Evolutionary conservation across 2,113 vertebrate species (phyloP), one percentile per base, ranked within the genome.

Genomic region (Gopherus flavomarginatus): DNA sequence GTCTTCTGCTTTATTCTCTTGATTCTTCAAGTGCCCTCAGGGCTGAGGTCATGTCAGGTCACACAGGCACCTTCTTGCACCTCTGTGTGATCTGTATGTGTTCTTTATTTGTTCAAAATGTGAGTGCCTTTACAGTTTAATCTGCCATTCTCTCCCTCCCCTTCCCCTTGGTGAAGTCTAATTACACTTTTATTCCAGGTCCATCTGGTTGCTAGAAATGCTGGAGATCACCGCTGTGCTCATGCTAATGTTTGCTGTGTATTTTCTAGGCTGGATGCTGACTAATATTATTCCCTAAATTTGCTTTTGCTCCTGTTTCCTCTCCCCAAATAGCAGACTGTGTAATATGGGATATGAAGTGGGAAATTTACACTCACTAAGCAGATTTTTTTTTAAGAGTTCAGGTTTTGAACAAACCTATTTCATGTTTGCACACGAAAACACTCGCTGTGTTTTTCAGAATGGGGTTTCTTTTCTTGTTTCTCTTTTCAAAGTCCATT

Each of bases 171-270:
- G 69, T 88, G 59, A 96, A 94, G 84, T 14, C 94, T 97, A 86
- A 96, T 96, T 93, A 91, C 91, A 97, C n/a, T 97, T 98, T 97
- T 98, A 96, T 98, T 98, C 92, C 97, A 98, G 98, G 98, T 98
- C 96, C 97, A 96, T 96, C 96, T 96, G 96, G 86, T 95, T 97
- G 95, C 94, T 95, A 97, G 96, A 82, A 94, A 93, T 59, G 86
- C 93, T 97, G 95, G 83, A 97, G 94, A 97, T 92, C 92, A 97
- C 92, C 0, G 2, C 96, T 94, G 87, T 95, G 94, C 86, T 90
- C 90, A 53, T 87, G 90, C 91, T 94, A 97, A 97, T 97, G 95
- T 96, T 95, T 95, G 94, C 92, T 96, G 95, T 96, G 94, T 81
- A 35, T 97, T 95, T 97, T 96, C 97, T 98, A 98, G 98, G 98